Percentiles rank a stretch among this genome's conserved stretches.
Conservation (phyloP, 2,888 invertebrate species). For the Carpatolechia fugitivella region DNA sequence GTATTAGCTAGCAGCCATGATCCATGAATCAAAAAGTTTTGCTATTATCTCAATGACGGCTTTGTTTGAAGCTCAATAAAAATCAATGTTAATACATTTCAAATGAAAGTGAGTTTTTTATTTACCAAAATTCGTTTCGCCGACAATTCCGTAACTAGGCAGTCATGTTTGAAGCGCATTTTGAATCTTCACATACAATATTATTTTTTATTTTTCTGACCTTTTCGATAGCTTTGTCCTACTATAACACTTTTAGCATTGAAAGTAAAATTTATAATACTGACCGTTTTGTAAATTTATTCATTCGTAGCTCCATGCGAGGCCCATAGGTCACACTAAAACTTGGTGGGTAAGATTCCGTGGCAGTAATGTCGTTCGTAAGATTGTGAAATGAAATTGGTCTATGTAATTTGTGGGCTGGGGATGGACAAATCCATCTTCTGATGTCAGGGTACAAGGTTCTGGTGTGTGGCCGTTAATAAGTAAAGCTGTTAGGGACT, state of each 20-base stretch:
- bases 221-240: conserved; percentile 27
- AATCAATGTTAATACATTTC: background rate
- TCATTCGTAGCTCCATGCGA: conserved; percentile 31
- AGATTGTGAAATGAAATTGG: conserved; percentile 69
- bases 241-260: conserved; percentile 23
- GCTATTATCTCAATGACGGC: no score
- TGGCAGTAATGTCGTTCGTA: conserved; percentile 66
- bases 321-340: conserved; percentile 42
- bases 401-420: conserved; percentile 65
- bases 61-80: background rate
- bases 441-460: conserved; percentile 41
- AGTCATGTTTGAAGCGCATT: background rate
- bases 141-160: background rate
- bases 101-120: background rate
- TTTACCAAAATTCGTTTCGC: background rate
- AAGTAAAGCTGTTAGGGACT: conserved; percentile 24
- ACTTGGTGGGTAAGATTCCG: conserved; percentile 56
- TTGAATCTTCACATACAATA: background rate
- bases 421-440: conserved; percentile 57
- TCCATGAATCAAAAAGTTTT: background rate
- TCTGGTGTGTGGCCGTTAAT: conserved; percentile 30
- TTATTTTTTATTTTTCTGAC: conserved; percentile 24
- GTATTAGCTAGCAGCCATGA: background rate
- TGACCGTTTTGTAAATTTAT: background rate
- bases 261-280: background rate